A percentile compares a stretch with the other conserved stretches of the same genome.
Conservation (phyloP, 2,797 vertebrate species). For the Lepidocolaptes lacrymiger region DNA sequence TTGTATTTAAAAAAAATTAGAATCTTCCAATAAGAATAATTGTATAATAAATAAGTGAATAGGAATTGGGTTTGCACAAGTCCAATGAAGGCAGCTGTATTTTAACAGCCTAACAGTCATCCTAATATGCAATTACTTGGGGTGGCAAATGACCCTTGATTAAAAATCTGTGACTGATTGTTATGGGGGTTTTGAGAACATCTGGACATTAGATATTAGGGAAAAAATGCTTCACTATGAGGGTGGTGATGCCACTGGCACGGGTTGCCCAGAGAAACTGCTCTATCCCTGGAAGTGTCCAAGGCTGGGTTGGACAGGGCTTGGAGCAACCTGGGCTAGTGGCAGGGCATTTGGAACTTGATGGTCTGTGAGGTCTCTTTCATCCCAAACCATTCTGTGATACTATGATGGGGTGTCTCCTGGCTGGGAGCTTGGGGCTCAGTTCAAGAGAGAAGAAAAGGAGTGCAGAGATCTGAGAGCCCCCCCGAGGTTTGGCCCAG, state of each 20-base stretch:
- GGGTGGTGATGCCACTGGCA: no score
- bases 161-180: not conserved
- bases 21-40: not conserved
- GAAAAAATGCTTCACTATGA: no score
- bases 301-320: no score
- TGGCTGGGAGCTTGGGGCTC: not conserved
- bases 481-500: not conserved
- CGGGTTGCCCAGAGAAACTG: no score
- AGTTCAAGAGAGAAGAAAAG: not conserved
- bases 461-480: not conserved
- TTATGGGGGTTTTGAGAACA: not conserved
- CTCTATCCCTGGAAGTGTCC: no score
- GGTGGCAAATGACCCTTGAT: not conserved
- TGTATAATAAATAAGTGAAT: not conserved
- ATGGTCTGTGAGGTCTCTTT: not conserved
- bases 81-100: not conserved
- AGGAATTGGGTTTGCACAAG: not conserved
- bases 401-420: rapidly evolving
- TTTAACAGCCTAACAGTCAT: not conserved
- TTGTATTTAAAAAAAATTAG: not conserved
- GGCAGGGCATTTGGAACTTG: no score
- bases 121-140: not conserved
- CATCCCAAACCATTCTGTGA: not conserved
- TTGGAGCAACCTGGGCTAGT: no score
- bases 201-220: not conserved